Conservation (phyloP, 2,888 invertebrate genomes). For the Cheilosia impressa region DNA sequence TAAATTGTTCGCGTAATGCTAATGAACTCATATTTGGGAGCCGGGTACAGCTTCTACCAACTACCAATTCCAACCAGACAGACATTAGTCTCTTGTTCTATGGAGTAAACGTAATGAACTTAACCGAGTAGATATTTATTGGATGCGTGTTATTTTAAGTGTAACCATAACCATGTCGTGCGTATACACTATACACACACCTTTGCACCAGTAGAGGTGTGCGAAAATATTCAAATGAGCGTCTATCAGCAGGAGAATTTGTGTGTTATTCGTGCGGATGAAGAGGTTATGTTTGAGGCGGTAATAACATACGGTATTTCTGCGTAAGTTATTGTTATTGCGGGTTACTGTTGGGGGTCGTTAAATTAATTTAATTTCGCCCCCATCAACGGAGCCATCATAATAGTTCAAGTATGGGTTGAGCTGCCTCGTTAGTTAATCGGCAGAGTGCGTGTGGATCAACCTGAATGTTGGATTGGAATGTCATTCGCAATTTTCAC, state of each 20-base stretch:
- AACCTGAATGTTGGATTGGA: too few relatives aligned
- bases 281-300: constrained; percentile 4
- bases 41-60: constrained; percentile 4
- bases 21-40: constrained; percentile 55
- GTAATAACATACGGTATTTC: constrained; percentile 7
- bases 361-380: constrained; percentile 14
- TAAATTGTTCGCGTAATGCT: constrained; percentile 61
- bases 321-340: constrained; percentile 16
- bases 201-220: constrained; percentile 15
- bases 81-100: constrained; percentile 55
- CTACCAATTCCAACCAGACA: constrained; percentile 5
- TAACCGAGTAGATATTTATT: constrained; percentile 44
- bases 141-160: constrained; percentile 57
- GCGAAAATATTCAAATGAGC: constrained; percentile 31
- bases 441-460: too few relatives aligned
- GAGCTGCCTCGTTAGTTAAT: background rate
- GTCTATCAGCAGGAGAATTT: constrained; percentile 13
- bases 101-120: constrained; percentile 59
- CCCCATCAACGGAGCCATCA: background rate
- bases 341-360: background rate
- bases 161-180: constrained; percentile 42
- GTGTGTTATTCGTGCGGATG: background rate
- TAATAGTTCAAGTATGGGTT: background rate
- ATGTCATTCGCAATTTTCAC: too few relatives aligned
- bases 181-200: background rate